Base-by-base conservation (phyloP, 2,888 invertebrate species). In the Spisula subtruncata region DNA sequence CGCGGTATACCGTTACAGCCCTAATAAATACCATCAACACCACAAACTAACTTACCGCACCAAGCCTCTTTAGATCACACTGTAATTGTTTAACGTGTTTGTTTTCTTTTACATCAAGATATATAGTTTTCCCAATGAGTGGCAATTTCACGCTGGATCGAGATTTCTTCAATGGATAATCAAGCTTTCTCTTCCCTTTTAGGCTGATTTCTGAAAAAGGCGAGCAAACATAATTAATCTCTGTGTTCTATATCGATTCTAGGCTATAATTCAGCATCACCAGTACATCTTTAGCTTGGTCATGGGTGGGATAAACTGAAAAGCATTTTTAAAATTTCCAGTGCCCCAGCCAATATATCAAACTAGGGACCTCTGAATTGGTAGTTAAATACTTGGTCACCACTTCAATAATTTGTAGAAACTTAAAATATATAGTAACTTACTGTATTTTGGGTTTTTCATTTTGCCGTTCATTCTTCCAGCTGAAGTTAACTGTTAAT, bases 71-170 rank as follows among this genome's bases (percentile, higher is more conserved):
- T 18, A 95, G 84, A 80, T 95, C 94, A n/a, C 88, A 91, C 83
- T 94, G 93, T 46, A 96, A 83, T 81, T 86, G 83, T 25, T 91
- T 93, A n/a, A 90, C 82, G 41, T 93, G 93, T 35, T 90, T 92
- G 5, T 87, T 66, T 83, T 95, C 94, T 88, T 95, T 95, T 0
- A 96, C 89, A 89, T 96, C 95, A 51, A 96, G 90, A 88, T 94
- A 95, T 32, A 96, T 89, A 1, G 89, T 93, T 90, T 95, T 96
- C 10, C 94, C 95, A 46, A 87, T 89, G 81, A 95, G 90, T 29
- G 95, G 94, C 35, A 95, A 84, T 81, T 93, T 94, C 4, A 87
- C 87, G 71, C 66, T 85, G 29, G 93, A 90, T 35, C 92, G 93
- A 60, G 84, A 85, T 35, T 88, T 91, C 60, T 94, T 94, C 35